These are phyloP conservation scores for Paraescarpia echinospica DNA, from an alignment of 1,140 invertebrate genomes.

Conservation along the genomic window DNA sequence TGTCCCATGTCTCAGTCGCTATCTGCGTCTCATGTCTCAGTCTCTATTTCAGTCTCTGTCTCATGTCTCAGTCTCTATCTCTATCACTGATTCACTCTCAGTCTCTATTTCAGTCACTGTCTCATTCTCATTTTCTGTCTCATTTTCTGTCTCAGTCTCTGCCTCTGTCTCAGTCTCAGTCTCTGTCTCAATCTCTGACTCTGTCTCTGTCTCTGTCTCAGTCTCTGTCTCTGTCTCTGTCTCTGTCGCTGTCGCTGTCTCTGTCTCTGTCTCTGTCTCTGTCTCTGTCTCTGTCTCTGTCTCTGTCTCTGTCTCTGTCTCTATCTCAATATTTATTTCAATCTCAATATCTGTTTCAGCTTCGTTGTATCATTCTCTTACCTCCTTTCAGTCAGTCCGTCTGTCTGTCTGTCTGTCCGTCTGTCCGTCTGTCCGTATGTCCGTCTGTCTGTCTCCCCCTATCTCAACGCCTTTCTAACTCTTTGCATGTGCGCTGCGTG, in stretches of 20 bases:
- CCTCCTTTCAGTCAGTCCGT: background rate
- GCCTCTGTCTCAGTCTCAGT: background rate
- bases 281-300: background rate
- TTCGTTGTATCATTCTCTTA: background rate
- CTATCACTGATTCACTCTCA: background rate
- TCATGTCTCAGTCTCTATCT: background rate
- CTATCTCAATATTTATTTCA: background rate
- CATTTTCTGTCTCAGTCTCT: background rate
- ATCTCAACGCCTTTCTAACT: background rate
- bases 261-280: background rate
- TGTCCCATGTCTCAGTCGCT: no score
- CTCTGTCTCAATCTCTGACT: background rate
- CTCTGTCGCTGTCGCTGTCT: background rate
- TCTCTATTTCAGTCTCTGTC: background rate
- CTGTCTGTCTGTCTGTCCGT: background rate
- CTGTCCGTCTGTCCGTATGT: background rate
- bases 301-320: background rate
- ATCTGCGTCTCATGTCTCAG: background rate
- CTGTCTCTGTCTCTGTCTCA: background rate
- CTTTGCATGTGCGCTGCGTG: no score
- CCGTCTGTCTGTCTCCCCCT: background rate
- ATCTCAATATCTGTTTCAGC: background rate
- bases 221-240: background rate
- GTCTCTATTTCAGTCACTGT: background rate
- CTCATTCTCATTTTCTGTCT: background rate